Evolutionary conservation across 2,797 vertebrate species (phyloP).

Genomic region (Prionace glauca): DNA sequence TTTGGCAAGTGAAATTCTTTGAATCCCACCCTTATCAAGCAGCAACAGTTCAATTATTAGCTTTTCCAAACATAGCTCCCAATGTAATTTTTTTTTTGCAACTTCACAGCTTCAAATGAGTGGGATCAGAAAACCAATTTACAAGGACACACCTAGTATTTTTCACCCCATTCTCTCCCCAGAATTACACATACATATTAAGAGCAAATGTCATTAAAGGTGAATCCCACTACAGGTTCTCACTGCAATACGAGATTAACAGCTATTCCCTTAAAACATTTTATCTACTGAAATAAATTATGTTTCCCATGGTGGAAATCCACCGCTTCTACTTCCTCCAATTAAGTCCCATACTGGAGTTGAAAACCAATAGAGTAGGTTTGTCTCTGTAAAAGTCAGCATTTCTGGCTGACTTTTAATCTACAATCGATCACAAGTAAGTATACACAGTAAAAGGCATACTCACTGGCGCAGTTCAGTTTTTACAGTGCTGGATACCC

Average conservation of each 20-base stretch:
- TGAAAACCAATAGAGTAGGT: neutral
- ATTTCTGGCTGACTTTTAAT: neutral
- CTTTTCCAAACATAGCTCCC: neutral
- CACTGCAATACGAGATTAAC: too few species aligned
- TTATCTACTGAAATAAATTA: neutral
- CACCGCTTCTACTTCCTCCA: neutral
- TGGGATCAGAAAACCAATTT: neutral
- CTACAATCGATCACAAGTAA: neutral
- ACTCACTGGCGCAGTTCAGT: constrained; percentile 78
- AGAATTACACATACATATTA: neutral
- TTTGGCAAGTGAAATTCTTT: neutral
- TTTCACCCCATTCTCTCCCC: neutral
- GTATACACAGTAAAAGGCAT: neutral
- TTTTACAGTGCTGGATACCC: constrained; percentile 74
- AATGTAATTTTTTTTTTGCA: neutral
- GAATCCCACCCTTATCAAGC: neutral
- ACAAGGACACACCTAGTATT: neutral
- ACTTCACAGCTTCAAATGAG: neutral
- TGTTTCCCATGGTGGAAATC: neutral
- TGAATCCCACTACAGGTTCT: neutral
- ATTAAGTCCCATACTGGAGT: neutral
- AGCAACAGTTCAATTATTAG: neutral
- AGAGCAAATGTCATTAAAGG: neutral
- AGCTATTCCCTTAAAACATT: neutral
- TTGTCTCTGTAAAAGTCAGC: neutral